Evolutionary conservation across 2,113 vertebrate species (phyloP).

Genomic region (Sarotherodon lohbergeri): DNA sequence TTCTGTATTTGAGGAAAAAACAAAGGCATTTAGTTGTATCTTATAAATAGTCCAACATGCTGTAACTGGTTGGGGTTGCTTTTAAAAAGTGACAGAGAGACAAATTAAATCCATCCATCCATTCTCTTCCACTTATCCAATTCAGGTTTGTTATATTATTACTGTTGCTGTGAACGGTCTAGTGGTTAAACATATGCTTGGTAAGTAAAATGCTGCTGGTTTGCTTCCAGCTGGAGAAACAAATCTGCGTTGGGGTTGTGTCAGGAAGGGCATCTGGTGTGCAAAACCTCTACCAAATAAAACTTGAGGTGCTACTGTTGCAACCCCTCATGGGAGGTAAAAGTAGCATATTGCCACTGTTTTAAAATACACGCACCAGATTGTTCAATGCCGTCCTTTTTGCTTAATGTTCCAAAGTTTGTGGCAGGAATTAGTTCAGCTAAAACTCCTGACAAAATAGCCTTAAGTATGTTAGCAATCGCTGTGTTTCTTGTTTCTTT

Average conservation of each 20-base stretch:
- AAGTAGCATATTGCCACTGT: background rate
- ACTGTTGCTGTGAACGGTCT: background rate
- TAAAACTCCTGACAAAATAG: background rate
- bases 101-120: background rate
- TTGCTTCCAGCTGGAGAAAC: background rate
- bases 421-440: background rate
- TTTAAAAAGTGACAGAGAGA: background rate
- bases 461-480: background rate
- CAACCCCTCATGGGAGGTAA: background rate
- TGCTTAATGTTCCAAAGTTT: background rate
- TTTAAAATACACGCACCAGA: background rate
- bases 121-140: background rate
- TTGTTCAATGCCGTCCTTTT: background rate
- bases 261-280: background rate
- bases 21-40: background rate
- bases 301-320: background rate
- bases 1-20: background rate
- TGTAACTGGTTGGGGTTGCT: background rate
- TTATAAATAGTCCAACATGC: background rate
- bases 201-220: background rate
- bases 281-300: background rate
- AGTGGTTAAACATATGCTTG: background rate
- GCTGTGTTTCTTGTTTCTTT: background rate
- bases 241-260: background rate
- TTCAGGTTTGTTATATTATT: background rate